Evolutionary conservation across 2,888 invertebrate genomes (phyloP).

Genomic region (Anthrax anthrax): DNA sequence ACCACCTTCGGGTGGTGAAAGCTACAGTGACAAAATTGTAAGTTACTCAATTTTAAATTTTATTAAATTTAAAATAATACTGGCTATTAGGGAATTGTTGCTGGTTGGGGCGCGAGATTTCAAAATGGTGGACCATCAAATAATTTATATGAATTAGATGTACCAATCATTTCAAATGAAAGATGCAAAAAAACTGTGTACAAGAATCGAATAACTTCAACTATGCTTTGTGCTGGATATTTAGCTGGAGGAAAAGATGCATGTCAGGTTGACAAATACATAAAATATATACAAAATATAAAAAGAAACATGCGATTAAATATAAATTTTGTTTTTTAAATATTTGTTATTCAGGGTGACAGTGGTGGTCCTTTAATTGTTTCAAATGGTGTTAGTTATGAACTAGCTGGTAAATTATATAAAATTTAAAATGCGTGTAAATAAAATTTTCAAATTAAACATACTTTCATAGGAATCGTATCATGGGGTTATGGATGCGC

Average conservation of each 20-base stretch:
- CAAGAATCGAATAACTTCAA: conserved; percentile 24
- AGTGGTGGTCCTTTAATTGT: conserved; percentile 28
- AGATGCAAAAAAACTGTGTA: conserved; percentile 26
- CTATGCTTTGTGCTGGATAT: conserved; percentile 30
- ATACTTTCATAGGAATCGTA: conserved; percentile 11
- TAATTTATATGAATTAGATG: conserved; percentile 23
- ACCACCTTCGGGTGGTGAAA: conserved; percentile 13
- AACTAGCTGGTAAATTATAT: conserved; percentile 1
- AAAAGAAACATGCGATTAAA: neutral
- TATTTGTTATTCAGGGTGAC: conserved; percentile 19
- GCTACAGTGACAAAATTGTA: neutral
- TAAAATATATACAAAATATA: neutral
- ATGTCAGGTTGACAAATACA: conserved; percentile 24
- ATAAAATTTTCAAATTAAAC: no score
- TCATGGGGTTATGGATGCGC: conserved; percentile 16
- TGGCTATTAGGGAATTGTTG: conserved; percentile 14
- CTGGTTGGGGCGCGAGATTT: conserved; percentile 27
- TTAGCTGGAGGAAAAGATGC: conserved; percentile 27
- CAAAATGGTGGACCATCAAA: conserved; percentile 22
- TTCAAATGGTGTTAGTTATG: neutral
- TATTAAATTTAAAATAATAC: no score
- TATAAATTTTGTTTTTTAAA: neutral
- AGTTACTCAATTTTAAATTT: no score
- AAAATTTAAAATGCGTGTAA: conserved; percentile 4
- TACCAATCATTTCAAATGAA: conserved; percentile 28